Conservation (phyloP, 2,113 vertebrate genomes). For the Dicaeum eximium region DNA sequence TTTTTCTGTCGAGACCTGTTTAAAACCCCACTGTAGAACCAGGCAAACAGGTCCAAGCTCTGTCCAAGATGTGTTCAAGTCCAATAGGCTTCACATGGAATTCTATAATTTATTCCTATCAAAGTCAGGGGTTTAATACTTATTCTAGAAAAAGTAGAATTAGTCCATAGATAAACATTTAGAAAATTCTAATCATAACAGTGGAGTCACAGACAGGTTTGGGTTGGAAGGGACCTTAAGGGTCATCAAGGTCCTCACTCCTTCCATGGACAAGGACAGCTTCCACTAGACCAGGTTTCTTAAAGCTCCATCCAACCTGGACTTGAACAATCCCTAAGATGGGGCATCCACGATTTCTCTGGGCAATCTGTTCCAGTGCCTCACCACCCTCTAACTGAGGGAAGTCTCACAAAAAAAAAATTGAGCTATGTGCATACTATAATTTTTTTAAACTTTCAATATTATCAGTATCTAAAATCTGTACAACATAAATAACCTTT, state of each 20-base stretch:
- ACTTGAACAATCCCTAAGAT: background rate
- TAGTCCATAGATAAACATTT: background rate
- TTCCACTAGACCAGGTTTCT: background rate
- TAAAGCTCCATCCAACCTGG: background rate
- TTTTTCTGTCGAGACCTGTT: background rate
- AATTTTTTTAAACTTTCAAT: background rate
- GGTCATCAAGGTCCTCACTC: background rate
- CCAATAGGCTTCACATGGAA: background rate
- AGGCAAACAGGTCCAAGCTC: background rate
- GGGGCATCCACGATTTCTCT: background rate
- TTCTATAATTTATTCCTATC: background rate
- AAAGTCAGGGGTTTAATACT: background rate
- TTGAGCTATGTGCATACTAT: too few relatives aligned
- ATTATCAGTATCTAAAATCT: background rate
- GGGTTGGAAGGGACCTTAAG: background rate
- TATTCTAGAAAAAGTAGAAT: background rate
- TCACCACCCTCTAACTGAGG: background rate
- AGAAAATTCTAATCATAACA: background rate
- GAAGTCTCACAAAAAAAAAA: background rate
- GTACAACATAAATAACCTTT: background rate
- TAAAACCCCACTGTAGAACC: accelerated
- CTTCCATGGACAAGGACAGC: background rate
- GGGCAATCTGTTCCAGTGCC: background rate
- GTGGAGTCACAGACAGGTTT: background rate
- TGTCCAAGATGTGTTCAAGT: background rate